phyloP scores from a whole-genome alignment of 2,113 vertebrate genomes.

The Cygnus buccinator region DNA sequence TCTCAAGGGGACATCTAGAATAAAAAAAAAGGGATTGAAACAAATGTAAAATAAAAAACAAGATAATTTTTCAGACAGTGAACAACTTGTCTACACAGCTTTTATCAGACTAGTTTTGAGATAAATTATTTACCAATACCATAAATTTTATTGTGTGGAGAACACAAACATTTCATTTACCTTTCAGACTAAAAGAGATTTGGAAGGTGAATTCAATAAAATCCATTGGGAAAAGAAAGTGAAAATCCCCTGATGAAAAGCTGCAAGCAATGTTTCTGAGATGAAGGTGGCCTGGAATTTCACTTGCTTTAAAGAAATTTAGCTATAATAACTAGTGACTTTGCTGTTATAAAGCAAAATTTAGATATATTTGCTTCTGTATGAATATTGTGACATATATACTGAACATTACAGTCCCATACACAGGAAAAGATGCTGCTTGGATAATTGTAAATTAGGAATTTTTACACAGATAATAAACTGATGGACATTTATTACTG shows the following conservation, averaged over 20 bases:
- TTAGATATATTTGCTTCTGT: neutral
- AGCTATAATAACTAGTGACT: neutral
- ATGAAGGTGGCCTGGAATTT: neutral
- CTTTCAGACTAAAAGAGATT: neutral
- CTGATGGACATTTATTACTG: neutral
- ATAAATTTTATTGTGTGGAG: neutral
- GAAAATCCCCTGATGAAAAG: neutral
- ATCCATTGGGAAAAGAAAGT: neutral
- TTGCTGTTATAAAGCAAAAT: neutral
- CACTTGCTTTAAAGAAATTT: neutral
- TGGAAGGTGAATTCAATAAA: neutral
- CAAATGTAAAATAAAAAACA: neutral
- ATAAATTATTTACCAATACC: neutral
- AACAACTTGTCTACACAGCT: neutral
- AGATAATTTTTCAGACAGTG: neutral
- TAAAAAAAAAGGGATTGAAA: neutral
- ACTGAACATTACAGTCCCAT: neutral
- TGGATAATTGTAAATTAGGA: neutral
- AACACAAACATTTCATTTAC: neutral
- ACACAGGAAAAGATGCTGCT: neutral
- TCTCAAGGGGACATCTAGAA: neutral
- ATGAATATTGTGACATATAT: neutral
- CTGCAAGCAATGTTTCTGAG: neutral
- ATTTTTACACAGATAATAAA: neutral
- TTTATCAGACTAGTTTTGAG: neutral